Evolutionary conservation across 1,140 invertebrate species (phyloP).

Genomic region (Globodera ellingtonae): DNA sequence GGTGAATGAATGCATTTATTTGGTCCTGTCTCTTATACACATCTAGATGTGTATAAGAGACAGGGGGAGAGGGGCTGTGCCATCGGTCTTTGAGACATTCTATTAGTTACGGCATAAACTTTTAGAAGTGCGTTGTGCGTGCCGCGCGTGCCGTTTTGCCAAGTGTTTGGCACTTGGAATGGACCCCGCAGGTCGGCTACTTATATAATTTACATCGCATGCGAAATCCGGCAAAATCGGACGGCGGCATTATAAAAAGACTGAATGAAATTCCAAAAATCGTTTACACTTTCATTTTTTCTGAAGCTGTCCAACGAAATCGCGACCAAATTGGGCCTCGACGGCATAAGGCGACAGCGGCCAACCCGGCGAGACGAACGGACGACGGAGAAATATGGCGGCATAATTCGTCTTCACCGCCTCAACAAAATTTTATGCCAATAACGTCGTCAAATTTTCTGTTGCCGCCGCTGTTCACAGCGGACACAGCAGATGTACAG

Average conservation of each 20-base stretch:
- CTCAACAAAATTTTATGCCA: neutral
- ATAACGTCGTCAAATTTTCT: neutral
- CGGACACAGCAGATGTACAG: neutral
- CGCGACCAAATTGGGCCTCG: constrained; percentile 39
- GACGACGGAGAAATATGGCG: neutral
- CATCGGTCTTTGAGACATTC: too few relatives aligned
- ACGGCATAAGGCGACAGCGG: constrained; percentile 6
- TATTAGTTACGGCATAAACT: neutral
- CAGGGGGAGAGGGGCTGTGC: too few relatives aligned
- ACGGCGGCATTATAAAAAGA: too few relatives aligned
- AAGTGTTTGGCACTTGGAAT: constrained; percentile 37
- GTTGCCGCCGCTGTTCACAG: neutral
- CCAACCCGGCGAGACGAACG: neutral
- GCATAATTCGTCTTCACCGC: neutral
- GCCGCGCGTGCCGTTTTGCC: constrained; percentile 34
- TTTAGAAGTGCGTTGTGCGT: constrained; percentile 39
- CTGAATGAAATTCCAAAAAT: too few relatives aligned
- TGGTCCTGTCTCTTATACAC: too few relatives aligned
- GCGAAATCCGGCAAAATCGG: too few relatives aligned
- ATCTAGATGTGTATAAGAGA: too few relatives aligned
- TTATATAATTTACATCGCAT: neutral
- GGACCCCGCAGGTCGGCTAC: constrained; percentile 19
- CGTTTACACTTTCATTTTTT: neutral
- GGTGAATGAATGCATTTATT: too few relatives aligned
- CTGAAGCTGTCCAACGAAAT: constrained; percentile 31